These are phyloP conservation scores for Loripinus fragilis DNA, from an alignment of 2,888 invertebrate genomes.

Conservation along the genomic window DNA sequence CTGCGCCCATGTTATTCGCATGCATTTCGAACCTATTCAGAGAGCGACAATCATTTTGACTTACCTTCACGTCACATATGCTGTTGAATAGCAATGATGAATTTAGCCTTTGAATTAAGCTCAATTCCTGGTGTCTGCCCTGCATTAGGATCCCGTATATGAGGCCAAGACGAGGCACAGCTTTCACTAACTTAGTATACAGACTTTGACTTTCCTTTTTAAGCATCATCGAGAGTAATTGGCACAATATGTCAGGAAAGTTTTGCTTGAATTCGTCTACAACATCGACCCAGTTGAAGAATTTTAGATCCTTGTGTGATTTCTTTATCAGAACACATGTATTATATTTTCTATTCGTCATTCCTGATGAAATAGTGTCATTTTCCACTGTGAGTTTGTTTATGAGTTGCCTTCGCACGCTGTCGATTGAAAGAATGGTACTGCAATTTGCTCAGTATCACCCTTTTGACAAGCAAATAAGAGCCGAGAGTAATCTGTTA, in stretches of 20 bases:
- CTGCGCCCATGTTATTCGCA: too few species aligned
- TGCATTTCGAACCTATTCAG: too few species aligned
- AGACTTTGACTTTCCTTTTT: too few species aligned
- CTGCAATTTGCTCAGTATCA: not conserved
- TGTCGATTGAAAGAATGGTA: not conserved
- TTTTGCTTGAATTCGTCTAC: slow-evolving; percentile 3
- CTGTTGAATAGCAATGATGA: slow-evolving; percentile 12
- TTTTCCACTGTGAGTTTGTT: not conserved
- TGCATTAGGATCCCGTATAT: slow-evolving; percentile 21
- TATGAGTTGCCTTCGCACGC: not conserved
- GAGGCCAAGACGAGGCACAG: slow-evolving; percentile 17
- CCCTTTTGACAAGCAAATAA: not conserved
- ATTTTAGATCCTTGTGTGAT: slow-evolving; percentile 16
- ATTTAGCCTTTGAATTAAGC: slow-evolving; percentile 12
- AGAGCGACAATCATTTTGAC: not conserved
- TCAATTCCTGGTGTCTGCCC: slow-evolving; percentile 9
- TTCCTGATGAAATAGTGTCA: not conserved
- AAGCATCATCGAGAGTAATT: not conserved
- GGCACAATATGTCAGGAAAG: slow-evolving; percentile 10
- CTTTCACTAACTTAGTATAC: not conserved
- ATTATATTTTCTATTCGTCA: slow-evolving; percentile 17
- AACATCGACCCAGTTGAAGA: slow-evolving; percentile 12
- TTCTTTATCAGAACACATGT: slow-evolving; percentile 28
- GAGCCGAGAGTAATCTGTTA: not conserved
- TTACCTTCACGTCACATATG: slow-evolving; percentile 33